Base-by-base conservation (phyloP, 2,888 invertebrate genomes). In the Biston stratarius region DNA sequence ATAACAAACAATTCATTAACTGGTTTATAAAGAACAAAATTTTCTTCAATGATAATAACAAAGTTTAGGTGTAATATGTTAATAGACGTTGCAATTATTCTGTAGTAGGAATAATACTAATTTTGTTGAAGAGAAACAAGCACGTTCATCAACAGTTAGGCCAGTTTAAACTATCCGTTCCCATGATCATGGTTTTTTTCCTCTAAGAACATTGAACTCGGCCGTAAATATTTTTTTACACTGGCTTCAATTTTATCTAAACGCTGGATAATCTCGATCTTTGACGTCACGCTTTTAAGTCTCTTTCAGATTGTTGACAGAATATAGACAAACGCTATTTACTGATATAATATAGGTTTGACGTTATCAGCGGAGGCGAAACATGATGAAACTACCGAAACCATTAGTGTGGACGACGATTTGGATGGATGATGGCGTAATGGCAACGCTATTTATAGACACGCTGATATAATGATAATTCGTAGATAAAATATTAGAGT, bases 211-310 rank as follows among this genome's bases (percentile, higher is more conserved):
- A 45, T 61, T 68, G 67, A 68, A 60, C 67, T 57, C 57, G 40
- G 47, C 61, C 59, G 67, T 68, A 59, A 64, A 60, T 64, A 52
- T 12, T 64, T 62, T 62, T 67, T 59, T 63, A 72, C 58, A 68
- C 61, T 61, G 71, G 67, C 73, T 76, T 74, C 74, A 78, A 82
- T 82, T 80, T 84, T 85, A 89, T 87, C 86, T 85, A 77, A 84
- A 87, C 84, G 77, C 83, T 76, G 75, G 82, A 83, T 90, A 86
- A 90, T 90, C 89, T 86, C 56, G 48, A 64, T 66, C 52, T 33
- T 80, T 89, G 85, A 89, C 90, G 93, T 91, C 91, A 92, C 74
- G 61, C 67, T 64, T 70, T 83, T 88, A 88, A 88, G 83, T 86
- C 84, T 74, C 76, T 83, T 86, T 80, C 84, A 83, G 83, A 72